Percentiles rank a stretch among this genome's conserved stretches.
Conservation (phyloP, 2,888 invertebrate genomes). For the Heteromurus nitidus region DNA sequence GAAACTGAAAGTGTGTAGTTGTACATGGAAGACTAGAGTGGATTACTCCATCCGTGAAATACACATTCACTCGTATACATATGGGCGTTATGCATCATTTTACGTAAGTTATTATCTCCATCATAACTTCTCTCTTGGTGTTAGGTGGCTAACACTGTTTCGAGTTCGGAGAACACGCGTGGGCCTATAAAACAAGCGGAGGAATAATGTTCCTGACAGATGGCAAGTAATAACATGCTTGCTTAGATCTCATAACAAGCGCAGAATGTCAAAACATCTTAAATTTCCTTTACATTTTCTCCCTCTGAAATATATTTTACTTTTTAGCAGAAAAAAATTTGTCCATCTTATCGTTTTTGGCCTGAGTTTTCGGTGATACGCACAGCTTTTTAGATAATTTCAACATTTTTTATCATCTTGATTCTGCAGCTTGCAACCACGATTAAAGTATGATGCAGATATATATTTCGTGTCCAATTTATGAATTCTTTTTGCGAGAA, state of each 20-base stretch:
- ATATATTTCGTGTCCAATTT: too few relatives aligned
- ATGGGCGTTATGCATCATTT: not conserved
- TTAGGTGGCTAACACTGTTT: not conserved
- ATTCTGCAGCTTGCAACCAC: too few relatives aligned
- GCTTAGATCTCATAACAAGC: conserved; percentile 12
- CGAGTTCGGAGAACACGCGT: not conserved
- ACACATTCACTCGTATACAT: not conserved
- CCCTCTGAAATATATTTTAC: not conserved
- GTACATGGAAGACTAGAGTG: not conserved
- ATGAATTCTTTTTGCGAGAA: too few relatives aligned
- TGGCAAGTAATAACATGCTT: conserved; percentile 12
- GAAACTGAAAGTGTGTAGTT: not conserved
- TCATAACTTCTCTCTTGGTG: too few relatives aligned
- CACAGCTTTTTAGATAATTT: too few relatives aligned
- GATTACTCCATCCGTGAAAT: conserved; percentile 17
- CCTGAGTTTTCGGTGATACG: too few relatives aligned
- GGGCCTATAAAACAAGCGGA: not conserved
- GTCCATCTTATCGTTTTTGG: too few relatives aligned
- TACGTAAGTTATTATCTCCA: too few relatives aligned
- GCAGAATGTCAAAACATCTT: conserved; percentile 22
- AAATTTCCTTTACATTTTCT: conserved; percentile 1
- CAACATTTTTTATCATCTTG: too few relatives aligned
- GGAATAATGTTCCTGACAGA: conserved; percentile 27
- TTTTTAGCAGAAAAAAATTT: too few relatives aligned
- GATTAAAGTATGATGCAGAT: too few relatives aligned